Evolutionary conservation across 1,140 invertebrate species (phyloP).

Genomic region (Holcopasites calliopsidis): DNA sequence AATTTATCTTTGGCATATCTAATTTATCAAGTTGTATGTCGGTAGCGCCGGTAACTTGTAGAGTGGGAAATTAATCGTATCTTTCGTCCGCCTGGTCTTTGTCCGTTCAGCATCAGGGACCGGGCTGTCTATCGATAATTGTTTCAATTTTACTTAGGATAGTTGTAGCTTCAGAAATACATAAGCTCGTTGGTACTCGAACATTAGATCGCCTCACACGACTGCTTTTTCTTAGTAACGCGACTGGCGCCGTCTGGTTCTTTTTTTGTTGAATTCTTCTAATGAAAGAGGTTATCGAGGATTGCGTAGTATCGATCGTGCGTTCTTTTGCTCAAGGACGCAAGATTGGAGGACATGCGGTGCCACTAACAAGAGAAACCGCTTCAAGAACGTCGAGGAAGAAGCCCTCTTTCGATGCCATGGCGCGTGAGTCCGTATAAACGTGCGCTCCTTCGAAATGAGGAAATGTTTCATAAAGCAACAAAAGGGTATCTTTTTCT

Average conservation of each 20-base stretch:
- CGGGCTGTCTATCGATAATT: conserved; percentile 33
- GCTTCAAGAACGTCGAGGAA: conserved; percentile 6
- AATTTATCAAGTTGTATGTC: conserved; percentile 4
- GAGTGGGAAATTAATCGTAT: conserved; percentile 52
- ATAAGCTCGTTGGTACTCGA: conserved; percentile 35
- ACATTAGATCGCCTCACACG: conserved; percentile 50
- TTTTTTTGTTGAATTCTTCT: conserved; percentile 53
- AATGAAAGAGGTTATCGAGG: conserved; percentile 52
- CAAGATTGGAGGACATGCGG: conserved; percentile 31
- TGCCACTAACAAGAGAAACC: conserved; percentile 50
- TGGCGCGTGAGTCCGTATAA: conserved; percentile 27
- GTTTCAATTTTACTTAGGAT: background rate
- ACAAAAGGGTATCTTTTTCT: too few species aligned
- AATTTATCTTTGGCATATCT: conserved; percentile 11
- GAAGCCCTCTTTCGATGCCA: conserved; percentile 10
- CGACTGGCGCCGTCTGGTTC: conserved; percentile 48
- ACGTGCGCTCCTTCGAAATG: too few species aligned
- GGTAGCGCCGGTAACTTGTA: conserved; percentile 31
- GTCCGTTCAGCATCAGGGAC: conserved; percentile 6
- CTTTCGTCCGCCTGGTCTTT: conserved; percentile 3
- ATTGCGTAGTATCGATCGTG: conserved; percentile 39
- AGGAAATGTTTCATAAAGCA: too few species aligned
- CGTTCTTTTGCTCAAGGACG: conserved; percentile 46
- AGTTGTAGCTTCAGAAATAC: conserved; percentile 25
- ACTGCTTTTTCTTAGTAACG: conserved; percentile 40